A percentile compares a stretch with the other conserved stretches of the same genome.
Conservation (phyloP, 2,888 invertebrate species). For the Melieria picta region DNA sequence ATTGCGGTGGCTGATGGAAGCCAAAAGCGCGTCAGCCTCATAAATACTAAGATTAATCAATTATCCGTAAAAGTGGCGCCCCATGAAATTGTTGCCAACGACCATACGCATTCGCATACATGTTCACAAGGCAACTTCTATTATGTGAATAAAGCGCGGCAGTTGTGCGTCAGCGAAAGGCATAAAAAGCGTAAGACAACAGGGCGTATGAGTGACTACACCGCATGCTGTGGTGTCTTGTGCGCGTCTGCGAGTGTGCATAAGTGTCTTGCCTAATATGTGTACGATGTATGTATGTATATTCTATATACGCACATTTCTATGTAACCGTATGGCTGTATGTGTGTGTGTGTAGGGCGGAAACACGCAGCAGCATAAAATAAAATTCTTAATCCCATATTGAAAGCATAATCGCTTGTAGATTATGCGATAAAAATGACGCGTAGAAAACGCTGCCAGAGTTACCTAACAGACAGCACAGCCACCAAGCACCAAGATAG, state of each 20-base stretch:
- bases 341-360: no score
- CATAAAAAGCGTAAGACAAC: no score
- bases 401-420: conserved; percentile 37
- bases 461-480: no score
- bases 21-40: conserved; percentile 15
- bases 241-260: background rate
- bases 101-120: background rate
- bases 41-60: conserved; percentile 38
- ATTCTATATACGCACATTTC: conserved; percentile 15
- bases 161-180: background rate
- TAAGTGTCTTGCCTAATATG: conserved; percentile 7
- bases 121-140: background rate
- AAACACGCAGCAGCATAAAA: conserved; percentile 5
- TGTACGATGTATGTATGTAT: background rate
- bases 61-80: conserved; percentile 38
- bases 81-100: conserved; percentile 13
- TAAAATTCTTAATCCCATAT: conserved; percentile 29
- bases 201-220: no score
- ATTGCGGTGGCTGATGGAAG: no score
- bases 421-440: conserved; percentile 29
- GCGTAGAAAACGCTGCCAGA: background rate
- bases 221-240: background rate
- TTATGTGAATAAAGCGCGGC: background rate
- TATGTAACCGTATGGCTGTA: background rate
- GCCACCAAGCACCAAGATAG: background rate